Conservation (phyloP, 2,888 invertebrate species). For the Eupithecia vulgata region DNA sequence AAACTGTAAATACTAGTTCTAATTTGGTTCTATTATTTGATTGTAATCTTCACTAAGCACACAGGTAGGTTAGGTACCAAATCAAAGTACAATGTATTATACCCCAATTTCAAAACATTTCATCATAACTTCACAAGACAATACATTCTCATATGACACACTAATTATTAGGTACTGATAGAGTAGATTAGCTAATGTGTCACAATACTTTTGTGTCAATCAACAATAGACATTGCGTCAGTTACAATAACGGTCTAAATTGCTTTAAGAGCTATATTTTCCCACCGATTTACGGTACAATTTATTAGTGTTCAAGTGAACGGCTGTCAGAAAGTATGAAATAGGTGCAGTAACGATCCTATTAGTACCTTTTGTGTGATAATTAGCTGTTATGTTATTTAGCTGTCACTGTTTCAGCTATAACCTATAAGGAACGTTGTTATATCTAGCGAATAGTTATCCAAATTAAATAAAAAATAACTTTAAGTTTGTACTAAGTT, state of each 20-base stretch:
- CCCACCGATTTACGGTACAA: neutral
- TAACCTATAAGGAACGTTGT: neutral
- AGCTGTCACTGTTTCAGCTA: neutral
- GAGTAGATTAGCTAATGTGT: neutral
- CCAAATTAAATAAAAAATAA: no score
- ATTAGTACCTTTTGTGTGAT: neutral
- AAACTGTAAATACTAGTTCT: no score
- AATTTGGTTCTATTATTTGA: no score
- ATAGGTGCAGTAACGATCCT: neutral
- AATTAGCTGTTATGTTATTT: neutral
- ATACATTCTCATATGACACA: neutral
- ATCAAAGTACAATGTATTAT: neutral
- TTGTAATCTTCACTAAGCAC: no score
- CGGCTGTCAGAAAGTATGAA: neutral
- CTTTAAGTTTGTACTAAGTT: no score
- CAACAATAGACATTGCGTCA: neutral
- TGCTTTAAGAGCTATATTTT: neutral
- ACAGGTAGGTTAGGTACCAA: no score
- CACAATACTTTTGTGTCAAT: conserved; percentile 4
- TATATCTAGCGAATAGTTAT: neutral
- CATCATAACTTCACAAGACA: neutral
- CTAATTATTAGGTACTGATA: neutral
- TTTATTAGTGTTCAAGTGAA: neutral
- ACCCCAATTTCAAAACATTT: neutral
- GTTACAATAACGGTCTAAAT: neutral